Conservation (phyloP, 2,888 invertebrate genomes). For the Dexiosoma caninum region DNA sequence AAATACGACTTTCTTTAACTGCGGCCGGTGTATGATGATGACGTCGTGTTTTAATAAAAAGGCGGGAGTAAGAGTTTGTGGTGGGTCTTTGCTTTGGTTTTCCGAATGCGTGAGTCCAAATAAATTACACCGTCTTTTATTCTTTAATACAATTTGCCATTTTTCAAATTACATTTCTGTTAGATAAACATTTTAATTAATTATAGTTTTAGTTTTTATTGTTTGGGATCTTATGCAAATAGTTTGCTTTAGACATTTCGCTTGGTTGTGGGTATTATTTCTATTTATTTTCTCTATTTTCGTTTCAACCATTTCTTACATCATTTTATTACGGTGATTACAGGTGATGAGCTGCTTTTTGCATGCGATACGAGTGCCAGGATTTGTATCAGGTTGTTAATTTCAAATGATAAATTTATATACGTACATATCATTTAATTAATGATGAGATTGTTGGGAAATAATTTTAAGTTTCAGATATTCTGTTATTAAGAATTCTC, state of each 20-base stretch:
- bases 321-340: conserved; percentile 52
- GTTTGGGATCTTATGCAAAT: conserved; percentile 48
- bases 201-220: conserved; percentile 60
- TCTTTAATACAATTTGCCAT: conserved; percentile 59
- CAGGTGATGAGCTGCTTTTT: conserved; percentile 53
- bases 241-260: conserved; percentile 6
- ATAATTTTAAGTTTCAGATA: background rate
- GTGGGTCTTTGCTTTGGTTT: conserved; percentile 40
- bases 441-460: conserved; percentile 28
- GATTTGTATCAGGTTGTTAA: conserved; percentile 38
- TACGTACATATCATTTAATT: conserved; percentile 26
- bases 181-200: conserved; percentile 63
- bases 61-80: conserved; percentile 31
- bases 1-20: conserved; percentile 44
- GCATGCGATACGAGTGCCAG: conserved; percentile 21
- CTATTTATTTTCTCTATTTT: background rate
- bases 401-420: conserved; percentile 47
- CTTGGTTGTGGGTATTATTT: background rate
- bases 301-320: conserved; percentile 45
- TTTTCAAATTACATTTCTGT: conserved; percentile 61
- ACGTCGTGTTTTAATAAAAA: conserved; percentile 11
- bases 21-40: conserved; percentile 7
- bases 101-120: conserved; percentile 51
- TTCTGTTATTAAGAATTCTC: too few species aligned
- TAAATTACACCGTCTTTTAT: conserved; percentile 32